Evolutionary conservation across 2,797 vertebrate genomes (phyloP), one percentile per base, ranked within the genome.

Genomic region (Gadopsis bispinosus): DNA sequence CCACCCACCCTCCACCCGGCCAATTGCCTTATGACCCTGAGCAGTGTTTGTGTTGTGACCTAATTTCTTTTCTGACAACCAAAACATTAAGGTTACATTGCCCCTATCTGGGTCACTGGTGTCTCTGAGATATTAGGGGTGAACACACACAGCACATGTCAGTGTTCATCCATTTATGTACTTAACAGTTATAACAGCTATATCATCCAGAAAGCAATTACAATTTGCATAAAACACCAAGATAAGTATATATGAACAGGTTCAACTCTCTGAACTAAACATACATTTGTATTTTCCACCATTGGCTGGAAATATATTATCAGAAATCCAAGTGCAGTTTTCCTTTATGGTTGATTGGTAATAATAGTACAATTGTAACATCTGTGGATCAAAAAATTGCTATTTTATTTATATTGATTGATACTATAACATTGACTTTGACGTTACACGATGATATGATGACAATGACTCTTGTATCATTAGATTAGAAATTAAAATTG

Each of bases 1-100:
- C 33, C 39, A 39, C 39, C 70, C 60, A 39, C 39, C 70, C 60
- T 47, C 63, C 48, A 9, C 1, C 7, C 51, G 33, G 56, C 63
- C 73, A 69, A 47, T 76, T 79, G 80, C 72, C 62, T 71, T 59
- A 41, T 86, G 76, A 84, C 88, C 87, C 76, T 4, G 0, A 78
- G 79, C 75, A 47, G 19, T 79, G 50, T 0, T 17, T 81, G 66
- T 69, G 17, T 65, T 83, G 64, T 72, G 88, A 85, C 90, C 90
- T 79, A 70, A 71, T 90, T 91, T 79, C 3, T 90, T 75, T 47
- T 20, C 83, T 83, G 79, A 80, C 82, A 59, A 33, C 69, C 65
- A 62, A 88, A 85, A 83, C 76, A 89, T 79, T 76, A 67, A 70
- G 80, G 85, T 75, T 75, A 75, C n/a, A 33, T n/a, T n/a, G 51